Evolutionary conservation across 2,113 vertebrate species (phyloP).

Genomic region (Chaenogobius annularis): DNA sequence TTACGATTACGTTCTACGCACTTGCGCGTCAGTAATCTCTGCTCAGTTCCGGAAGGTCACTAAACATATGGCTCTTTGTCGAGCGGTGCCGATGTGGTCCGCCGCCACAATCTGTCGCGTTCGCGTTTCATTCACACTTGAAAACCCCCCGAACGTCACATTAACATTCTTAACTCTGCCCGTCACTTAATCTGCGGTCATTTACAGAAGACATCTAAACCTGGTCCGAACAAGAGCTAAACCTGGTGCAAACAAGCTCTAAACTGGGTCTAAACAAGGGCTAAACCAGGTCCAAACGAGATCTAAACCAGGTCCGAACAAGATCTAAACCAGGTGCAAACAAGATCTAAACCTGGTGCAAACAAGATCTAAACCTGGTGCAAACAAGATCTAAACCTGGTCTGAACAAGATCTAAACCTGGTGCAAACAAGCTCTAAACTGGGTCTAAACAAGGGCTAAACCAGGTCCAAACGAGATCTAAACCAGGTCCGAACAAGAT

Average conservation of each 20-base stretch:
- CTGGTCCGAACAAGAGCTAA: neutral
- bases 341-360: too few species aligned
- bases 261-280: too few species aligned
- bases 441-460: too few species aligned
- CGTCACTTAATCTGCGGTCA: conserved; percentile 4
- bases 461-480: too few species aligned
- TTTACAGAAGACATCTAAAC: conserved; percentile 9
- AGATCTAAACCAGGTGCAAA: neutral
- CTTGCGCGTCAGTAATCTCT: neutral
- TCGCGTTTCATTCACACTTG: conserved; percentile 8
- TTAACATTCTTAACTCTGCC: conserved; percentile 1
- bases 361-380: too few species aligned
- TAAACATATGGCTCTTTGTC: neutral
- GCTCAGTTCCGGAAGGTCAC: neutral
- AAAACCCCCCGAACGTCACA: neutral
- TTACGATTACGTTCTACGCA: neutral
- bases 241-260: neutral
- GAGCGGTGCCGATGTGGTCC: neutral
- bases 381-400: too few species aligned
- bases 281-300: neutral
- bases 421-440: too few species aligned
- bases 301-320: neutral
- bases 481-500: too few species aligned
- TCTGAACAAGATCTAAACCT: too few species aligned
- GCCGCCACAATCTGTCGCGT: neutral